Evolutionary conservation across 1,140 invertebrate species (phyloP), one percentile per base, ranked within the genome.

Genomic region (Drosophila repleta): DNA sequence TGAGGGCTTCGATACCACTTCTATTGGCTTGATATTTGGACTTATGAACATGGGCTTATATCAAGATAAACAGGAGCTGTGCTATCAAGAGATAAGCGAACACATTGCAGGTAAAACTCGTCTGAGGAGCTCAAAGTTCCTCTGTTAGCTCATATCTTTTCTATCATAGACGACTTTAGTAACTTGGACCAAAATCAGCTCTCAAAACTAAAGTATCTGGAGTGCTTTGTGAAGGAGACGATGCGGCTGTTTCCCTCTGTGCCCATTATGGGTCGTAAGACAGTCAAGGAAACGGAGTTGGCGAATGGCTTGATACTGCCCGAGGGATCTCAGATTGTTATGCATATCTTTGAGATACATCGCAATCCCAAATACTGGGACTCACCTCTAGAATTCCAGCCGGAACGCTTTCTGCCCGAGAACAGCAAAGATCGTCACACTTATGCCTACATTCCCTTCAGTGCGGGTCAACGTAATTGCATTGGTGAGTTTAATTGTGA

Each of bases 1-100:
- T 92, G 95, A 95, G 76, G 94, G 93, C 1, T 96, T 96, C 76
- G 96, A 97, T 78, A 97, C 96, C 15, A 95, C 95, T 1, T 93
- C 94, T 0, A 92, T 94, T 39, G 93, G 88, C 3, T 76, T 95
- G 2, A 93, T 90, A 46, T 96, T 94, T 91, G 91, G 92, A 0
- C 78, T 96, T 4, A 93, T 94, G 81, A 90, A 94, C 11, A 71
- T 96, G 1, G 94, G 94, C 1, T 85, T 93, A 53, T 90, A 96
- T 87, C 93, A 92, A n/a, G 92, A 95, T 35, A 91, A 93, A 39
- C 96, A 97, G 90, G 87, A 93, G 15, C 94, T 94, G 84, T 79
- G 95, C 17, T 93, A 93, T 39, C 87, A 94, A 41, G 87, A 90
- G 60, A 78, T 90, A 0, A 41, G 51, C 11, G 76, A 88, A 21